Percentiles rank a stretch among this genome's conserved stretches.
phyloP scores from a whole-genome alignment of 2,797 vertebrate species.

The Leptoclinus maculatus region DNA sequence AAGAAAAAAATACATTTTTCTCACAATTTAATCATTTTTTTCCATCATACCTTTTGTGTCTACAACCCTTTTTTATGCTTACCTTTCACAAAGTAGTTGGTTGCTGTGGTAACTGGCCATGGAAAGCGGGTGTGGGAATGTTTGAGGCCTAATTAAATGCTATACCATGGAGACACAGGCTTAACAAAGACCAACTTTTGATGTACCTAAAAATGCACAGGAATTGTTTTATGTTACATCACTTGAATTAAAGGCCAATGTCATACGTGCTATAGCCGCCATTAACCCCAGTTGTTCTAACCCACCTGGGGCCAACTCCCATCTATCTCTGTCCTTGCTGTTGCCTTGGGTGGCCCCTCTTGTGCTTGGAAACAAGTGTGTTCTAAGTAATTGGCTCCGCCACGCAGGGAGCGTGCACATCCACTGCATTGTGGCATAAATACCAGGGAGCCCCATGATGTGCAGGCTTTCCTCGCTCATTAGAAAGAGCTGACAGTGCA shows the following conservation, averaged over 20 bases:
- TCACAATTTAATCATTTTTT: constrained; percentile 13
- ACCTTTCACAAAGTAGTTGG: constrained; percentile 53
- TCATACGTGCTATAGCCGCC: constrained; percentile 1
- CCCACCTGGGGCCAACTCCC: constrained; percentile 9
- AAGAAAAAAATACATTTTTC: background rate
- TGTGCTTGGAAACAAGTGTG: constrained; percentile 45
- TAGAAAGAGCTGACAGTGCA: constrained; percentile 80
- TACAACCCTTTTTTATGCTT: constrained; percentile 8
- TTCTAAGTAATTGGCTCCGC: constrained; percentile 60
- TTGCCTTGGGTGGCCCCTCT: constrained; percentile 28
- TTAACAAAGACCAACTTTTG: constrained; percentile 7
- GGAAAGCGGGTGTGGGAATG: constrained; percentile 37
- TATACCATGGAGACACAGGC: constrained; percentile 24
- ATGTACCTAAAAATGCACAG: background rate
- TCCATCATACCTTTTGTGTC: constrained; percentile 8
- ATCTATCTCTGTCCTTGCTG: constrained; percentile 34
- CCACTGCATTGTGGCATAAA: constrained; percentile 68
- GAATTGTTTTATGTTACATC: background rate
- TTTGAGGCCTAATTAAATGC: constrained; percentile 68
- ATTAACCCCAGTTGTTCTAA: constrained; percentile 16
- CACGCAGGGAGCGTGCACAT: constrained; percentile 39
- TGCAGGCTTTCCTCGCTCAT: constrained; percentile 75
- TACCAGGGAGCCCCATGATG: constrained; percentile 67
- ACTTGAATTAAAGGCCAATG: background rate
- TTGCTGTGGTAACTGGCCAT: constrained; percentile 72